Base-by-base conservation (phyloP, 2,888 invertebrate genomes). In the Leptinotarsa juncta region DNA sequence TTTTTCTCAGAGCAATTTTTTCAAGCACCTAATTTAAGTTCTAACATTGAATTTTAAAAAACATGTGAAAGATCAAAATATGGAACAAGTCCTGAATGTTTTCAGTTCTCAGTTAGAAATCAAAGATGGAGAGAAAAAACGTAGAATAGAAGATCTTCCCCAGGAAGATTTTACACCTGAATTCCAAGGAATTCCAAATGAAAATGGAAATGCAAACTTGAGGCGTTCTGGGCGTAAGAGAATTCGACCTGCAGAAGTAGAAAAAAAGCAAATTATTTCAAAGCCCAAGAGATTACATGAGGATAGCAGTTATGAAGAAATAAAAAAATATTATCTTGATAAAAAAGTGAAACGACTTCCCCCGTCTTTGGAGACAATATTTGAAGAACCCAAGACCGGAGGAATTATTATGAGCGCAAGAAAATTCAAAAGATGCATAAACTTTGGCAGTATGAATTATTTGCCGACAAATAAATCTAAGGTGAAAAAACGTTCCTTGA, bases 301-400 rank as follows among this genome's bases (percentile, higher is more conserved):
- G 16, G 69, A 71, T 48, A 18, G 55, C n/a, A 72, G 53, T 67
- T 66, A 62, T 10, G 76, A 77, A 53, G 78, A 75, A 3, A 72
- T 81, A 50, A 70, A 77, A 49, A 75, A 75, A 26, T 80, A 80
- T 49, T 81, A 80, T 70, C 70, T 80, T 18, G 79, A 81, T 60
- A 81, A 79, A 60, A 79, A 72, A 76, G 71, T 81, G 14, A 81
- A 81, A 50, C 73, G 74, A 76, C 71, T 72, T 20, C 72, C 78
- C 32, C 69, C 78, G 16, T 66, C 78, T n/a, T 75, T 79, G 67
- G 80, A 80, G 73, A 80, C 80, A 12, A 80, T 80, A 65, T 80
- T 76, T 62, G 81, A 81, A 74, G 80, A 81, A 14, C 80, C 81
- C 0, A 71, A 75, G 71, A 78, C 77, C 51, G 65, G 75, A 16